Evolutionary conservation across 1,140 invertebrate genomes (phyloP).

Genomic region (Holcopasites calliopsidis): DNA sequence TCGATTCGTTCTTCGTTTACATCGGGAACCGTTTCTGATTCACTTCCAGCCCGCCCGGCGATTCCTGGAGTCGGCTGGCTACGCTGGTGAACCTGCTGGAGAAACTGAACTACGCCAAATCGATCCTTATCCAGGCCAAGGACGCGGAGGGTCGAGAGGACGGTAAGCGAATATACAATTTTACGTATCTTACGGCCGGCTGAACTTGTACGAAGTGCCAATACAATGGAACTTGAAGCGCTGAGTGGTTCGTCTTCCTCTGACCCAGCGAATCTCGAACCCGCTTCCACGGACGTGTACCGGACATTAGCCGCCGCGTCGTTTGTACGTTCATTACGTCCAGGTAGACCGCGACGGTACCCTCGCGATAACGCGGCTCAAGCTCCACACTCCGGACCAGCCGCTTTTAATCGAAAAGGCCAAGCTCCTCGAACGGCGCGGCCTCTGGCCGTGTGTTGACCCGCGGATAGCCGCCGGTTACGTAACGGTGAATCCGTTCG

Average conservation of each 20-base stretch:
- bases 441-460: conserved; percentile 61
- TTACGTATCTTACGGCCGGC: background rate
- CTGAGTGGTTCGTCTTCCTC: no score
- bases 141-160: conserved; percentile 68
- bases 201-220: background rate
- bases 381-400: conserved; percentile 43
- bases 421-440: conserved; percentile 53
- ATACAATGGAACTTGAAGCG: no score
- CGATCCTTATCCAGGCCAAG: conserved; percentile 69
- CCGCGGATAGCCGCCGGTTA: conserved; percentile 66
- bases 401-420: conserved; percentile 58
- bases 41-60: conserved; percentile 84
- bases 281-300: background rate
- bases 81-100: conserved; percentile 87
- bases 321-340: background rate
- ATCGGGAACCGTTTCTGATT: conserved; percentile 18
- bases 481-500: conserved; percentile 71
- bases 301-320: background rate
- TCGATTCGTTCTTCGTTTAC: background rate
- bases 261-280: background rate
- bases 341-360: background rate
- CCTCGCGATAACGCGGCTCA: conserved; percentile 21
- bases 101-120: conserved; percentile 82
- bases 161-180: conserved; percentile 62
- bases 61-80: conserved; percentile 89